phyloP scores from a whole-genome alignment of 2,797 vertebrate species.

The Liasis olivaceus region DNA sequence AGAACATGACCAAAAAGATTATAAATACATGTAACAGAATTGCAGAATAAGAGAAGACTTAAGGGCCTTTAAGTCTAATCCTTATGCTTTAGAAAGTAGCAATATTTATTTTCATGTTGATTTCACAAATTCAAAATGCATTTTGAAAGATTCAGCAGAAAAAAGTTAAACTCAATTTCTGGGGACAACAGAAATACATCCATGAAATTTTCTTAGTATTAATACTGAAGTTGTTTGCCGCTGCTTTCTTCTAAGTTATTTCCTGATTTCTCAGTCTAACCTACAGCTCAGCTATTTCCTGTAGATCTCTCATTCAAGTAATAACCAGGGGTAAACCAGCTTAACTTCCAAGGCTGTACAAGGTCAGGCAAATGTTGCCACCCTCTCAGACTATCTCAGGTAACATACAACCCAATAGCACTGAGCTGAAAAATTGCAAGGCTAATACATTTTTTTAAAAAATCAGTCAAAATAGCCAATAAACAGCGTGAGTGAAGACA shows the following conservation, averaged over 20 bases:
- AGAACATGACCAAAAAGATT: constrained; percentile 6
- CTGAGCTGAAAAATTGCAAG: neutral
- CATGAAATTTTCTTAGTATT: neutral
- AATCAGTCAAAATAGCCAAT: neutral
- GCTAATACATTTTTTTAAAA: neutral
- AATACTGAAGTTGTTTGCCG: neutral
- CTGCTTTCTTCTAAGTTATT: neutral
- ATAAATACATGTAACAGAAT: neutral
- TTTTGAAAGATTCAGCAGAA: neutral
- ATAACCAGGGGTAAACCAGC: neutral
- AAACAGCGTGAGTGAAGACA: neutral
- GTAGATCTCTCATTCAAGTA: neutral
- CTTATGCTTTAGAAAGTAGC: neutral
- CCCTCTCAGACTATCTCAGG: neutral
- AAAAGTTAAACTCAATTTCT: neutral
- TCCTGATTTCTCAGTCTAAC: neutral
- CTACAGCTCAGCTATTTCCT: neutral
- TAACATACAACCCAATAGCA: neutral
- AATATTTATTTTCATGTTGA: neutral
- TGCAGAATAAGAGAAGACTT: neutral
- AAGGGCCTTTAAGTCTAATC: neutral
- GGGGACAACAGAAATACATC: neutral
- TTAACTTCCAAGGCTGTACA: neutral
- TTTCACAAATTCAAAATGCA: neutral
- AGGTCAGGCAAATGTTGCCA: neutral